phyloP scores from a whole-genome alignment of 1,140 invertebrate genomes.

The Monomorium pharaonis region DNA sequence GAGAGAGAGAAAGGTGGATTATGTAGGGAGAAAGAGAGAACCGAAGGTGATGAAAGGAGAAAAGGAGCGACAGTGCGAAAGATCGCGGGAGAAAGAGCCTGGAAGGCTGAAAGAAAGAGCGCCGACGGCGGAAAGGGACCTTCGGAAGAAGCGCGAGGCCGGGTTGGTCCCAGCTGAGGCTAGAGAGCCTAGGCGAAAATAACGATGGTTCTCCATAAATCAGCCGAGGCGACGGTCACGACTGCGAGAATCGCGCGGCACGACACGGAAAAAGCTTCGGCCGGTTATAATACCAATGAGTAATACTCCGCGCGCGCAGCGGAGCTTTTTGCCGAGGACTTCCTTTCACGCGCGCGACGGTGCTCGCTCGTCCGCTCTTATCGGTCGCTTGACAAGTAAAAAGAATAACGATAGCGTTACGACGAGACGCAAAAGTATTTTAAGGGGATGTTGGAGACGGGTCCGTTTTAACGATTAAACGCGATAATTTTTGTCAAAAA shows the following conservation, averaged over 20 bases:
- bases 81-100: conserved; percentile 20
- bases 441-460: too few relatives aligned
- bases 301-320: conserved; percentile 70
- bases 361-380: conserved; percentile 52
- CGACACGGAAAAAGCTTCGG: conserved; percentile 66
- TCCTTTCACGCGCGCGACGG: conserved; percentile 65
- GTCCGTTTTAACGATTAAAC: too few relatives aligned
- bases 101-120: not conserved
- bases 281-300: conserved; percentile 72
- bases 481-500: too few relatives aligned
- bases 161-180: conserved; percentile 20
- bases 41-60: not conserved
- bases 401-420: not conserved
- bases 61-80: not conserved
- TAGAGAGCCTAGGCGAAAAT: conserved; percentile 70
- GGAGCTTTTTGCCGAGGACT: conserved; percentile 69
- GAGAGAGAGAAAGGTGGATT: too few relatives aligned
- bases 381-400: conserved; percentile 49
- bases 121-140: not conserved
- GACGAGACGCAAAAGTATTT: conserved; percentile 54
- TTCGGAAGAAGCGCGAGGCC: conserved; percentile 14
- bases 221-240: conserved; percentile 68
- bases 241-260: conserved; percentile 58
- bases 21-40: conserved; percentile 11
- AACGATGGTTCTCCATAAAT: conserved; percentile 72